Evolutionary conservation across 2,888 invertebrate genomes (phyloP).

Genomic region (Acleris sparsana): DNA sequence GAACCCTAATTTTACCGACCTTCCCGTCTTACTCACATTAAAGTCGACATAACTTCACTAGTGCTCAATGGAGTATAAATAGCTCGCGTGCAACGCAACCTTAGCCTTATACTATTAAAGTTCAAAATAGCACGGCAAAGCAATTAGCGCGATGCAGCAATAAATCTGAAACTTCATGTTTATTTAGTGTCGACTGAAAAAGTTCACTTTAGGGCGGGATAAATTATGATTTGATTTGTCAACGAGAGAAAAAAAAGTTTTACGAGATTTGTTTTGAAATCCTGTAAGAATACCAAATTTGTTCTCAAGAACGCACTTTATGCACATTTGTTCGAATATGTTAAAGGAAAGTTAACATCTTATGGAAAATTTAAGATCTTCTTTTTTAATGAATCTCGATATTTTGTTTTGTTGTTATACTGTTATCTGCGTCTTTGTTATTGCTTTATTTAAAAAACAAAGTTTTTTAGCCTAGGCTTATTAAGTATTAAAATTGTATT

Average conservation of each 20-base stretch:
- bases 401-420: too few relatives aligned
- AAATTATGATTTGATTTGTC: constrained; percentile 23
- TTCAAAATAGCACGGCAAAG: constrained; percentile 12
- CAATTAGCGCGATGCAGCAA: constrained; percentile 16
- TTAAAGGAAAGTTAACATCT: too few relatives aligned
- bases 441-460: too few relatives aligned
- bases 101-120: background rate
- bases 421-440: too few relatives aligned
- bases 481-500: too few relatives aligned
- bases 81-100: constrained; percentile 2
- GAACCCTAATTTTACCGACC: constrained; percentile 1
- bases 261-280: too few relatives aligned
- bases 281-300: too few relatives aligned
- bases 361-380: too few relatives aligned
- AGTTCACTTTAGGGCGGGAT: constrained; percentile 9
- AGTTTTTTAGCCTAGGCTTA: too few relatives aligned
- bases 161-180: constrained; percentile 16
- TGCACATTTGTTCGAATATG: too few relatives aligned
- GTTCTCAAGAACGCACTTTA: too few relatives aligned
- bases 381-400: too few relatives aligned
- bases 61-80: constrained; percentile 11
- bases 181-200: constrained; percentile 24
- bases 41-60: constrained; percentile 6
- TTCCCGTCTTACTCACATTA: constrained; percentile 3
- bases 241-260: constrained; percentile 1